These are phyloP conservation scores for Cololabis saira DNA, from an alignment of 2,113 vertebrate species.

Conservation along the genomic window DNA sequence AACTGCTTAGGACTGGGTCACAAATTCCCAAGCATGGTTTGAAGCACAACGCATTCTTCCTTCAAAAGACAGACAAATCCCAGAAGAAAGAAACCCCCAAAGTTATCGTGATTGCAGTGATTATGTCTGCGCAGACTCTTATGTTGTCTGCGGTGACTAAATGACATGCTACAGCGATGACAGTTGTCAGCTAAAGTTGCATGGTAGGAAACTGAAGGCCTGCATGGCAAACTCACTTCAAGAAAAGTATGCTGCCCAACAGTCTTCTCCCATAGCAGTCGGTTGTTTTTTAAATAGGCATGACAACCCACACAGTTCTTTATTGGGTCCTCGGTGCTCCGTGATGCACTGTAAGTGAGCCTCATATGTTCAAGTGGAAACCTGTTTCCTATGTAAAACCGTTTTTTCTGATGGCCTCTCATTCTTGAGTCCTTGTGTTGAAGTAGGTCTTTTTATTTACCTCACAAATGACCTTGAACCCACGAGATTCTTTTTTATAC, in stretches of 20 bases:
- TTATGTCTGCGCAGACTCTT: slow-evolving; percentile 22
- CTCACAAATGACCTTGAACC: not conserved
- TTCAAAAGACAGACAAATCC: not conserved
- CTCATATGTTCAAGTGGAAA: not conserved
- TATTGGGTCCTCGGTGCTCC: slow-evolving; percentile 11
- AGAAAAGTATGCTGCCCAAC: slow-evolving; percentile 18
- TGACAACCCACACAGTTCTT: slow-evolving; percentile 23
- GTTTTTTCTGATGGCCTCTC: too few relatives aligned
- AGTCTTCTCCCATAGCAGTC: not conserved
- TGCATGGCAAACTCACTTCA: slow-evolving; percentile 3
- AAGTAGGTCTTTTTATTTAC: not conserved
- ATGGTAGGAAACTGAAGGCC: slow-evolving; percentile 8
- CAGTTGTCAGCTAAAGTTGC: slow-evolving; percentile 33
- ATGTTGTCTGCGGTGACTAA: slow-evolving; percentile 28
- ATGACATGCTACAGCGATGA: slow-evolving; percentile 43
- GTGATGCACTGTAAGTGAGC: slow-evolving; percentile 6
- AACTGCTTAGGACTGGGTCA: slow-evolving; percentile 22
- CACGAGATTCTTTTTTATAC: not conserved
- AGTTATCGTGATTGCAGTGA: slow-evolving; percentile 15
- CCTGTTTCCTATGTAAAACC: too few relatives aligned
- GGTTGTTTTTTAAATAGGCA: slow-evolving; percentile 13
- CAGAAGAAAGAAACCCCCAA: slow-evolving; percentile 5
- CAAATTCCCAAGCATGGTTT: not conserved
- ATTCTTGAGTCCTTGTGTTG: too few relatives aligned
- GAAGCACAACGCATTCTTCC: slow-evolving; percentile 8